These are phyloP conservation scores for Leptinotarsa rubiginosa DNA, from an alignment of 2,888 invertebrate genomes.

Conservation along the genomic window DNA sequence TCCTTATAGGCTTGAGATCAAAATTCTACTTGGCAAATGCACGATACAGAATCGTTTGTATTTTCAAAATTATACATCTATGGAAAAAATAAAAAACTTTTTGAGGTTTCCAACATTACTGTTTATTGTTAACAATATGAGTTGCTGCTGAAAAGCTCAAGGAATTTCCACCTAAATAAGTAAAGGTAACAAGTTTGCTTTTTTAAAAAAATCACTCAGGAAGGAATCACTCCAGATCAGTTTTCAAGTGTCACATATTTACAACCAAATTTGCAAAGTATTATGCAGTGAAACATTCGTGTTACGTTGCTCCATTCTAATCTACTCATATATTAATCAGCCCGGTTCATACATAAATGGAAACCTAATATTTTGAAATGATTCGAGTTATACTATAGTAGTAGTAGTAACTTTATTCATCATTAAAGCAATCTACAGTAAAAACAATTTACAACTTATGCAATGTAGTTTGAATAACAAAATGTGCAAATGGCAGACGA, in stretches of 20 bases:
- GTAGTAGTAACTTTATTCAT: too few species aligned
- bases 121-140: constrained; percentile 33
- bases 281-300: constrained; percentile 1
- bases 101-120: constrained; percentile 29
- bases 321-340: not conserved
- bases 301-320: not conserved
- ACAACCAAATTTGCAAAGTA: not conserved
- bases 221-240: constrained; percentile 10
- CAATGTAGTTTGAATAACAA: too few species aligned
- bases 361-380: not conserved
- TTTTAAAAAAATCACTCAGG: constrained; percentile 20
- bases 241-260: not conserved
- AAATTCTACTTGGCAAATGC: not conserved
- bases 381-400: too few species aligned
- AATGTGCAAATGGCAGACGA: too few species aligned
- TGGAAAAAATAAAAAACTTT: constrained; percentile 16
- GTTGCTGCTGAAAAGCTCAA: constrained; percentile 32
- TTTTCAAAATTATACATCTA: too few species aligned
- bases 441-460: too few species aligned
- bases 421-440: too few species aligned
- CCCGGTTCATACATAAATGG: not conserved
- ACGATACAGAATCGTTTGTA: not conserved
- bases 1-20: too few species aligned
- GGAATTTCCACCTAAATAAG: constrained; percentile 10
- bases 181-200: constrained; percentile 28